These are phyloP conservation scores for Enteromius mattozi DNA, from an alignment of 2,797 vertebrate species.

Conservation along the genomic window DNA sequence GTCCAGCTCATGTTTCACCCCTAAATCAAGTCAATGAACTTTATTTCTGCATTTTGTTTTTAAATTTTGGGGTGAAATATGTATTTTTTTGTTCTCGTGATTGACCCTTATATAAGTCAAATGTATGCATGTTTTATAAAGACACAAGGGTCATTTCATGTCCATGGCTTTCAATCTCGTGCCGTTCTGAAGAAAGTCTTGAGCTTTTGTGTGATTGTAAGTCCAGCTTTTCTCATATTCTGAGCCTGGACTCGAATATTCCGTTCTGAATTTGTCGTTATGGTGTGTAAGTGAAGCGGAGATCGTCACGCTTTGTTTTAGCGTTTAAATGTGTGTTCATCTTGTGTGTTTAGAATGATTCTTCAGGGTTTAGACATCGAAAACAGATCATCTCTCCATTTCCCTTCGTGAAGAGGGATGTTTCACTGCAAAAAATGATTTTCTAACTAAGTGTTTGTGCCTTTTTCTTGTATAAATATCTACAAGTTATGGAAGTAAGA, in stretches of 20 bases:
- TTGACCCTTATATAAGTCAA: conserved; percentile 70
- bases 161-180: conserved; percentile 54
- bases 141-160: conserved; percentile 54
- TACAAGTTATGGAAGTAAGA: neutral
- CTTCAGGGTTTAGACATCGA: neutral
- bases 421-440: neutral
- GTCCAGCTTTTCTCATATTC: conserved; percentile 40
- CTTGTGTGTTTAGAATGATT: neutral
- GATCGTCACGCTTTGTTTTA: conserved; percentile 49
- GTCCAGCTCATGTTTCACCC: neutral
- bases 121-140: conserved; percentile 80
- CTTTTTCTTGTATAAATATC: neutral
- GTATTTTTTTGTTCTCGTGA: neutral
- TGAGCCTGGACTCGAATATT: conserved; percentile 23
- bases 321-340: conserved; percentile 45
- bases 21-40: neutral
- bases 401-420: neutral
- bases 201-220: neutral
- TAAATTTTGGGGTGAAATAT: neutral
- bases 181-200: conserved; percentile 49
- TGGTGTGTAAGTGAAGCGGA: neutral
- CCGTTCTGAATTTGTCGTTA: conserved; percentile 43
- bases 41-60: neutral
- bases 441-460: neutral
- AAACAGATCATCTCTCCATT: neutral